phyloP scores from a whole-genome alignment of 2,888 invertebrate genomes.

The Formica aserva region DNA sequence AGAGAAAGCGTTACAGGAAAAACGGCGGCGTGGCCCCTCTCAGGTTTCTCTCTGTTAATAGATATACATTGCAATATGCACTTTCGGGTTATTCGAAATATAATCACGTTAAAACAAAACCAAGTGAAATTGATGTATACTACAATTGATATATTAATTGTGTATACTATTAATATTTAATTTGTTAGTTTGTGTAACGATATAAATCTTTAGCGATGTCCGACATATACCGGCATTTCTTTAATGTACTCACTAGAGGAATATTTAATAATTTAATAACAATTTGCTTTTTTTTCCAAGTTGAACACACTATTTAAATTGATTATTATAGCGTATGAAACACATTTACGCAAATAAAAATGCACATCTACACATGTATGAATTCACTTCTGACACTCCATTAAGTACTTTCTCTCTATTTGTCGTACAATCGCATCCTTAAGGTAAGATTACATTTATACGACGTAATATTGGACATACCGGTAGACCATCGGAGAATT shows the following conservation, averaged over 20 bases:
- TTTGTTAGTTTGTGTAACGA: neutral
- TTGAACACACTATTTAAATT: neutral
- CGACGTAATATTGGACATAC: no score
- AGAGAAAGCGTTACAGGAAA: no score
- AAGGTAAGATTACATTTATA: no score
- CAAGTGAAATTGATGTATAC: neutral
- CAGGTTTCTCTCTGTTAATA: no score
- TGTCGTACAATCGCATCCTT: no score
- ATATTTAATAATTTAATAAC: neutral
- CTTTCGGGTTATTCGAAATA: neutral
- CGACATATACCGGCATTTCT: neutral
- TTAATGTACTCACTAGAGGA: neutral
- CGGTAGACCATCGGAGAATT: no score
- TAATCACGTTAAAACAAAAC: neutral
- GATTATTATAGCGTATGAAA: neutral
- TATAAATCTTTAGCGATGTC: neutral
- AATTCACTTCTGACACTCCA: no score
- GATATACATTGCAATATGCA: neutral
- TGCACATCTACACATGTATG: neutral
- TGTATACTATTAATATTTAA: neutral
- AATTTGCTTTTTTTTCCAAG: neutral
- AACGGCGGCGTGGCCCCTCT: no score
- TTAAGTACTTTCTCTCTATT: no score
- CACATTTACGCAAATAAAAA: neutral
- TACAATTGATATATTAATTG: no score